Conservation (phyloP, 1,140 invertebrate species). For the Brachionus plicatilis region DNA sequence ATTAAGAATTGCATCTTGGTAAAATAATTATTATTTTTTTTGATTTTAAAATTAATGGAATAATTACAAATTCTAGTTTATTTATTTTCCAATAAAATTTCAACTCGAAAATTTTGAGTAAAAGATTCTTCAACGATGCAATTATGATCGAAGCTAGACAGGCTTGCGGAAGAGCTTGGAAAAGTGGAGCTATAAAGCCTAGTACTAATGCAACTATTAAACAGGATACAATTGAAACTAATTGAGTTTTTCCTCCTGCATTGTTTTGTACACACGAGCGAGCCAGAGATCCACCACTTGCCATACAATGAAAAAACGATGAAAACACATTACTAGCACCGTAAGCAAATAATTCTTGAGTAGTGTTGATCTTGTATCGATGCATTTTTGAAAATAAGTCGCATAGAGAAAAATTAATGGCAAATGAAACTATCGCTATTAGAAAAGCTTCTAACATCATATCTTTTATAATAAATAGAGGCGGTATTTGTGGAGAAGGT, state of each 20-base stretch:
- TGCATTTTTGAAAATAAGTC: conserved; percentile 17
- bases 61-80: conserved; percentile 53
- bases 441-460: neutral
- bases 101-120: conserved; percentile 53
- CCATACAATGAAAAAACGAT: conserved; percentile 59
- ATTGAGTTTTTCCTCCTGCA: conserved; percentile 57
- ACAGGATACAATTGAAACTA: conserved; percentile 28
- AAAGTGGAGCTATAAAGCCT: conserved; percentile 56
- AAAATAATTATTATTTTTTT: neutral
- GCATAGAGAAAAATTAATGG: conserved; percentile 4
- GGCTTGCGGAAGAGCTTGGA: conserved; percentile 50
- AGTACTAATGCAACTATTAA: conserved; percentile 58
- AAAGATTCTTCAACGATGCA: conserved; percentile 56
- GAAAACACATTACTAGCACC: conserved; percentile 56
- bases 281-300: conserved; percentile 59
- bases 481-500: neutral
- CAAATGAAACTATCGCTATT: neutral
- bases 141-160: conserved; percentile 57
- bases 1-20: conserved; percentile 43
- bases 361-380: conserved; percentile 2
- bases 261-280: conserved; percentile 57
- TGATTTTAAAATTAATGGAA: neutral
- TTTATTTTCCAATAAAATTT: conserved; percentile 50
- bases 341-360: conserved; percentile 59
- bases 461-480: conserved; percentile 3